Evolutionary conservation across 1,140 invertebrate species (phyloP).

Genomic region (Pseudomyrmex concolor): DNA sequence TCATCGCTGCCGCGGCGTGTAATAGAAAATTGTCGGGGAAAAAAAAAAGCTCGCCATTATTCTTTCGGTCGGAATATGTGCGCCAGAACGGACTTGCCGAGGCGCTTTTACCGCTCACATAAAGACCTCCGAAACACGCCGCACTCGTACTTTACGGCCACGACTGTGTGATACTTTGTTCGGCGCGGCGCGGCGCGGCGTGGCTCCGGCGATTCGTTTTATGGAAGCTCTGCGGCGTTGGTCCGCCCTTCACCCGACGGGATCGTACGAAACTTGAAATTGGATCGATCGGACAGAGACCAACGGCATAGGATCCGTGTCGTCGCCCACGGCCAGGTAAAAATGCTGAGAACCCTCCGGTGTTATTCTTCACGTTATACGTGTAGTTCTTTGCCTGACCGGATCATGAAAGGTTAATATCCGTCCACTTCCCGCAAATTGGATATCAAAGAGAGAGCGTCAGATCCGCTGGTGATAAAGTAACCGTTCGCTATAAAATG

Average conservation of each 20-base stretch:
- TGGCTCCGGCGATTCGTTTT: conserved; percentile 57
- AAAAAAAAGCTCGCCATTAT: conserved; percentile 47
- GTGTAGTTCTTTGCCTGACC: conserved; percentile 33
- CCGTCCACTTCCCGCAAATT: conserved; percentile 47
- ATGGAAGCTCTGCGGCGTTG: conserved; percentile 24
- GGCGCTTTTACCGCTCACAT: conserved; percentile 55
- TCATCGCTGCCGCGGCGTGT: conserved; percentile 30
- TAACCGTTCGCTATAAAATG: conserved; percentile 9
- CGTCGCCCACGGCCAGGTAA: conserved; percentile 45
- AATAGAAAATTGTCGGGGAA: conserved; percentile 57
- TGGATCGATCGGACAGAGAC: conserved; percentile 54
- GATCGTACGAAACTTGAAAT: conserved; percentile 62
- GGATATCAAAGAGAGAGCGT: conserved; percentile 40
- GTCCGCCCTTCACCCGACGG: conserved; percentile 27
- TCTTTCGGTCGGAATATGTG: conserved; percentile 37
- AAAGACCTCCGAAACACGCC: conserved; percentile 64
- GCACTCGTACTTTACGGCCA: conserved; percentile 63
- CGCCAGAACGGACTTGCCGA: conserved; percentile 30
- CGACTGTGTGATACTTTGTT: conserved; percentile 68
- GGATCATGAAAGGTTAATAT: conserved; percentile 55
- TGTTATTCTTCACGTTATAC: conserved; percentile 55
- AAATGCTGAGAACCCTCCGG: conserved; percentile 36
- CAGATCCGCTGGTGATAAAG: too few relatives aligned
- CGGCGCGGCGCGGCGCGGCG: conserved; percentile 12
- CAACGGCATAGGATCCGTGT: not conserved